These are phyloP conservation scores for Andricus quercusramuli DNA, from an alignment of 2,888 invertebrate species.

Conservation along the genomic window DNA sequence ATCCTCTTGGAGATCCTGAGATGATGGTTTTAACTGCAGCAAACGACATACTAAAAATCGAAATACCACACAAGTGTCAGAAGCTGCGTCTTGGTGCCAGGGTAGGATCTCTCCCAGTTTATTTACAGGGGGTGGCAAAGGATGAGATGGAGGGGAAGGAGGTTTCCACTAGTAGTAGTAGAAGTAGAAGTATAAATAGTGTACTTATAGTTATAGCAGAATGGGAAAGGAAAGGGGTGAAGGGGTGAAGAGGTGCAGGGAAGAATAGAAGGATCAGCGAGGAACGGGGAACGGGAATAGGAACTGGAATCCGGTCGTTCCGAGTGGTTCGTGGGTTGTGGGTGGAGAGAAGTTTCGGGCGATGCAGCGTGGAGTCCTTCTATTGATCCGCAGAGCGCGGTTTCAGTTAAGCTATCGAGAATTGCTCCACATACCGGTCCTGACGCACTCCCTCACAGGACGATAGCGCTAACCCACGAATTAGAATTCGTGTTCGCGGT, in stretches of 20 bases:
- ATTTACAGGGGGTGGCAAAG: background rate
- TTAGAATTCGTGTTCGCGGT: constrained; percentile 58
- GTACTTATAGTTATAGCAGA: constrained; percentile 10
- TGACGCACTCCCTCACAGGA: constrained; percentile 47
- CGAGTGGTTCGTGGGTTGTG: constrained; percentile 28
- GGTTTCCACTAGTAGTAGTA: background rate
- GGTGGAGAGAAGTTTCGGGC: constrained; percentile 62
- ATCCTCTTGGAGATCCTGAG: no score
- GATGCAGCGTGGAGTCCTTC: constrained; percentile 53
- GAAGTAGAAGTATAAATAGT: background rate
- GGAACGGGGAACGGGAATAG: constrained; percentile 58
- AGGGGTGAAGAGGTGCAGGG: constrained; percentile 29
- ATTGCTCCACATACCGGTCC: constrained; percentile 59
- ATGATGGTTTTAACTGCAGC: no score
- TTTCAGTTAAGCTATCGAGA: constrained; percentile 70
- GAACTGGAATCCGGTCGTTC: constrained; percentile 46
- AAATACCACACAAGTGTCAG: background rate
- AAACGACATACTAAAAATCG: no score
- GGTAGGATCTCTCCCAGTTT: background rate
- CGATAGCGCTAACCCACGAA: constrained; percentile 62
- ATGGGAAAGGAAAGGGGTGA: constrained; percentile 23
- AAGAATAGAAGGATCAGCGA: constrained; percentile 40
- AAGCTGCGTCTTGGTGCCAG: background rate
- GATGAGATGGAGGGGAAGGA: background rate
- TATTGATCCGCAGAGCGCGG: constrained; percentile 66